Evolutionary conservation across 2,113 vertebrate genomes (phyloP).

Genomic region (Atlantisia rogersi): DNA sequence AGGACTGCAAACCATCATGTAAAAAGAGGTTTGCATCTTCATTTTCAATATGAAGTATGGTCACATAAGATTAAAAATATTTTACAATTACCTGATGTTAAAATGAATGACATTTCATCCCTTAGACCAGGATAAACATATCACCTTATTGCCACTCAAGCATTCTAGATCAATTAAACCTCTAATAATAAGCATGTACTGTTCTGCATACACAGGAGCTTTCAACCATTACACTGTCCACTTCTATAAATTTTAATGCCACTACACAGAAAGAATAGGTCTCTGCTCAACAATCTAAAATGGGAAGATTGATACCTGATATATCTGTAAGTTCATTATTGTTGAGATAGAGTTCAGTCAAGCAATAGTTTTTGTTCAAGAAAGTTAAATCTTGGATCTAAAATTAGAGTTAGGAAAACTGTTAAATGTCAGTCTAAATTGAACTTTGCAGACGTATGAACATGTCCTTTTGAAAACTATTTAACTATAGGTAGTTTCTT

Average conservation of each 20-base stretch:
- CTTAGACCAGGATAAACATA: background rate
- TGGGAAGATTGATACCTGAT: constrained; percentile 70
- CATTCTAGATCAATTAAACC: background rate
- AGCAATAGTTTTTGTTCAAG: constrained; percentile 72
- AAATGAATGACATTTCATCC: background rate
- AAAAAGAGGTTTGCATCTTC: background rate
- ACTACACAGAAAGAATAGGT: background rate
- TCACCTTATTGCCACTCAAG: background rate
- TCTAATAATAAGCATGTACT: background rate
- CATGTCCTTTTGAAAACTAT: background rate
- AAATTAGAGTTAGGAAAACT: constrained; percentile 55
- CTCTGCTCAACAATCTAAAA: background rate
- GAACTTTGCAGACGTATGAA: background rate
- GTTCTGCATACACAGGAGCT: background rate
- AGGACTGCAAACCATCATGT: background rate
- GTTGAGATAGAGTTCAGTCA: constrained; percentile 82
- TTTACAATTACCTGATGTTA: background rate
- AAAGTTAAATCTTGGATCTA: constrained; percentile 80
- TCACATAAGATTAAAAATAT: background rate
- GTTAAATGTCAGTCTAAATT: background rate
- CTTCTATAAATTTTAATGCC: background rate
- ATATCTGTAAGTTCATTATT: constrained; percentile 77
- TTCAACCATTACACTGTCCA: background rate
- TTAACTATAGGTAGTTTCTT: background rate
- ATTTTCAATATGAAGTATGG: background rate